phyloP scores from a whole-genome alignment of 1,140 invertebrate species.

The Zaprionus ornatus region DNA sequence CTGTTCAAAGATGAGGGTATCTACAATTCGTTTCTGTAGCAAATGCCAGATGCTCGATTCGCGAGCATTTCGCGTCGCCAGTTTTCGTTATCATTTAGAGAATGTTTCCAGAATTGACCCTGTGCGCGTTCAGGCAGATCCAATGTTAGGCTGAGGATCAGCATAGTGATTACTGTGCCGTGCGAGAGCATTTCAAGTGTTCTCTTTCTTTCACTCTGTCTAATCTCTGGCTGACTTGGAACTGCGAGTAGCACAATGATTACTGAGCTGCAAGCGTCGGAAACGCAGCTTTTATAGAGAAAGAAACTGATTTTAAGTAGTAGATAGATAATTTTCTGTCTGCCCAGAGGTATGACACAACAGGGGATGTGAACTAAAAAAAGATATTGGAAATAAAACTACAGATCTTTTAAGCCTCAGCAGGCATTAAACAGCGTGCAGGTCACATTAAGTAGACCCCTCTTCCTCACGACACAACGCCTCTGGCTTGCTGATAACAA shows the following conservation, averaged over 20 bases:
- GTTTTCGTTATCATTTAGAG: constrained; percentile 7
- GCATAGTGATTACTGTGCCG: constrained; percentile 25
- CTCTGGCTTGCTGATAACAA: constrained; percentile 22
- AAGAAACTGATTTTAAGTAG: constrained; percentile 33
- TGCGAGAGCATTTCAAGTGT: constrained; percentile 9
- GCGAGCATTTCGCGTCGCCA: constrained; percentile 45
- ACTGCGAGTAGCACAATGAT: not conserved
- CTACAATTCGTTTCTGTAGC: constrained; percentile 45
- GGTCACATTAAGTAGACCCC: not conserved
- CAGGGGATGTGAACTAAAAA: not conserved
- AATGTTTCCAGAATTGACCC: constrained; percentile 55
- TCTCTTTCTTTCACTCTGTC: not conserved
- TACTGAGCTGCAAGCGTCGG: constrained; percentile 29
- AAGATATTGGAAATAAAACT: not conserved
- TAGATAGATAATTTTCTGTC: constrained; percentile 34
- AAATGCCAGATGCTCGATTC: constrained; percentile 47
- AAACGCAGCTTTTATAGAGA: constrained; percentile 43
- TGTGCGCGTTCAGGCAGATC: constrained; percentile 6
- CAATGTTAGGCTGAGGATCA: constrained; percentile 41
- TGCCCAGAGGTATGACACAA: not conserved
- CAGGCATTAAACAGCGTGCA: not conserved
- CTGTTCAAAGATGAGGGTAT: not conserved
- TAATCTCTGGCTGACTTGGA: not conserved
- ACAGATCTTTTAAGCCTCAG: not conserved
- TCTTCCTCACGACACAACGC: not conserved